Conservation (phyloP, 2,797 vertebrate species). For the Melanotaenia pygmaea region DNA sequence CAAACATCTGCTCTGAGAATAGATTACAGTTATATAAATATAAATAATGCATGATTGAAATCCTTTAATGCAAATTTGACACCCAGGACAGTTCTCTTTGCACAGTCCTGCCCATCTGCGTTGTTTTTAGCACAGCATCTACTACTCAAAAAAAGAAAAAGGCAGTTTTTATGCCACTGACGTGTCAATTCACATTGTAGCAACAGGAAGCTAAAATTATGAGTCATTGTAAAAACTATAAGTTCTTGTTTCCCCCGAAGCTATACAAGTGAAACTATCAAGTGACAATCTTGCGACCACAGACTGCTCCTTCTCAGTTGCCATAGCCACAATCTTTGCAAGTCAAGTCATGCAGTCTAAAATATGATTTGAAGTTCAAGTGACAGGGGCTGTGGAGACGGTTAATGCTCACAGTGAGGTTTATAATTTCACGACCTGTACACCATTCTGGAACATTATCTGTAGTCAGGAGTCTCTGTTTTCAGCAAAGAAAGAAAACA, state of each 20-base stretch:
- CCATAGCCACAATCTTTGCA: slow-evolving; percentile 3
- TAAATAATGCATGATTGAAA: too few relatives aligned
- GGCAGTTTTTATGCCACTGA: background rate
- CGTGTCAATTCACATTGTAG: background rate
- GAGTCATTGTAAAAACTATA: too few relatives aligned
- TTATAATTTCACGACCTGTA: slow-evolving; percentile 14
- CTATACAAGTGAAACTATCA: background rate
- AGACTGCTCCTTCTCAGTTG: background rate
- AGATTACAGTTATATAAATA: background rate
- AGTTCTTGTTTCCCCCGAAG: background rate
- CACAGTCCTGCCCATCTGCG: slow-evolving; percentile 53
- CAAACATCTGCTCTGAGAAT: slow-evolving; percentile 14
- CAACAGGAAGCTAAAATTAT: background rate
- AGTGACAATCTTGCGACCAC: background rate
- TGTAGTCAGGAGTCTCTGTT: slow-evolving; percentile 4
- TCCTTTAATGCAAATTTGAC: background rate
- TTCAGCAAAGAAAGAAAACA: background rate
- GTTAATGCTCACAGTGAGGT: slow-evolving; percentile 36
- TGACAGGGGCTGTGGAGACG: slow-evolving; percentile 33
- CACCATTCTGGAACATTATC: slow-evolving; percentile 23
- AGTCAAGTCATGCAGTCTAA: slow-evolving; percentile 35
- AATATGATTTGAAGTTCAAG: slow-evolving; percentile 45
- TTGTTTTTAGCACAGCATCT: slow-evolving; percentile 55
- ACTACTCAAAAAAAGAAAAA: slow-evolving; percentile 20
- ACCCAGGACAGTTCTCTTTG: slow-evolving; percentile 61